Conservation (phyloP, 2,113 vertebrate genomes). For the Perognathus longimembris region DNA sequence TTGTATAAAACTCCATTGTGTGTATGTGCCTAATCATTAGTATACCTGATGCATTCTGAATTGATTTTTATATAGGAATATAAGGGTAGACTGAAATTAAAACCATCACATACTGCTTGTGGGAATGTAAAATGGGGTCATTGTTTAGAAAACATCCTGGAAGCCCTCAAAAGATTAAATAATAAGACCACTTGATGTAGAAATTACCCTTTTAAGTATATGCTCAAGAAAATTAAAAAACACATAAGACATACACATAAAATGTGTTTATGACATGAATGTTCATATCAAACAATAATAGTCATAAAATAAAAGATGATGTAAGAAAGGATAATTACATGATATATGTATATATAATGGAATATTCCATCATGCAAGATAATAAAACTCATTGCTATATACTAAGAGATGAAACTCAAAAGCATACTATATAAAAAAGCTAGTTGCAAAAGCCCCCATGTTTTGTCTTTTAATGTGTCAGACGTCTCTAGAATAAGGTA, state of each 20-base stretch:
- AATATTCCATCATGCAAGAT: background rate
- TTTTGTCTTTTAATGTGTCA: background rate
- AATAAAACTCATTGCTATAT: background rate
- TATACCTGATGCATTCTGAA: no score
- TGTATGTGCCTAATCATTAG: no score
- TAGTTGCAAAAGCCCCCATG: background rate
- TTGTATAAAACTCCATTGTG: no score
- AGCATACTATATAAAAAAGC: background rate
- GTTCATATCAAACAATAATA: background rate
- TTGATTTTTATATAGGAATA: no score
- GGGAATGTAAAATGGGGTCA: background rate
- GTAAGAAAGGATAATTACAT: no score
- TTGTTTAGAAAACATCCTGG: background rate
- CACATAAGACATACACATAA: background rate
- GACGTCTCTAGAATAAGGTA: background rate
- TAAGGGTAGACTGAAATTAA: slow-evolving; percentile 13
- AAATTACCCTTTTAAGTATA: background rate
- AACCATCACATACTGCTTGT: background rate
- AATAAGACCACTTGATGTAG: background rate
- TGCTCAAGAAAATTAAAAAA: slow-evolving; percentile 23
- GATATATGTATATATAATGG: background rate
- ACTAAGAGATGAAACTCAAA: background rate
- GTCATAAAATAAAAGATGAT: no score
- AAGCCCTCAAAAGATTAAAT: slow-evolving; percentile 8
- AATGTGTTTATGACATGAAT: background rate